These are phyloP conservation scores for Callionymus lyra DNA, from an alignment of 2,113 vertebrate genomes.

Conservation along the genomic window DNA sequence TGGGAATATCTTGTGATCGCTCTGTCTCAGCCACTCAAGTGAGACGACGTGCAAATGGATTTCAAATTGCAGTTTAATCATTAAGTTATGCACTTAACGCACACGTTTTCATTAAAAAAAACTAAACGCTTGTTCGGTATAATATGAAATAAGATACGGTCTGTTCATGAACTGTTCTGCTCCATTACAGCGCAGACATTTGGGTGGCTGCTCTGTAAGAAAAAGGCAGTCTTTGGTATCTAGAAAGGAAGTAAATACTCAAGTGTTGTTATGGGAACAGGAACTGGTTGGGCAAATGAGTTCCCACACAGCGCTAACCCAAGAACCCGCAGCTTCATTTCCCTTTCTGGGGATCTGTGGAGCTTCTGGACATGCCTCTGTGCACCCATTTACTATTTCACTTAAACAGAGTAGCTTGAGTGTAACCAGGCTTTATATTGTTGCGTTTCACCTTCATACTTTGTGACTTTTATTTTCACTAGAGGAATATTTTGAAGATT, in stretches of 20 bases:
- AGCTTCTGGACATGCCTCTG: conserved; percentile 41
- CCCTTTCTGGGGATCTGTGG: conserved; percentile 30
- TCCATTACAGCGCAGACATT: too few relatives aligned
- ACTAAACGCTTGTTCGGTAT: too few relatives aligned
- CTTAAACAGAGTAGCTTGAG: conserved; percentile 44
- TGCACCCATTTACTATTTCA: conserved; percentile 48
- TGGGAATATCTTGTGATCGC: too few relatives aligned
- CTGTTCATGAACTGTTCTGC: too few relatives aligned
- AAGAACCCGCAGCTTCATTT: conserved; percentile 38
- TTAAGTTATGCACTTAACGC: too few relatives aligned
- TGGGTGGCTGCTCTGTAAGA: background rate
- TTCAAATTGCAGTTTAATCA: too few relatives aligned
- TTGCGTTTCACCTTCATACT: conserved; percentile 14
- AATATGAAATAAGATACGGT: too few relatives aligned
- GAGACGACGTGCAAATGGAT: too few relatives aligned
- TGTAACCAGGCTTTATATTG: conserved; percentile 39
- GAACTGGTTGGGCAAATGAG: conserved; percentile 35
- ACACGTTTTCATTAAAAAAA: too few relatives aligned
- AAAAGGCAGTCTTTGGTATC: conserved; percentile 17
- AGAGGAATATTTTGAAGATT: too few relatives aligned
- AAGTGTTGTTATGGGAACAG: conserved; percentile 63
- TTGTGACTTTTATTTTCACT: too few relatives aligned
- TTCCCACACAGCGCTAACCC: conserved; percentile 35
- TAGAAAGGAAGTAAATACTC: conserved; percentile 67
- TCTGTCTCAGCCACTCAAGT: too few relatives aligned